Evolutionary conservation across 1,140 invertebrate species (phyloP).

Genomic region (Physella acuta): DNA sequence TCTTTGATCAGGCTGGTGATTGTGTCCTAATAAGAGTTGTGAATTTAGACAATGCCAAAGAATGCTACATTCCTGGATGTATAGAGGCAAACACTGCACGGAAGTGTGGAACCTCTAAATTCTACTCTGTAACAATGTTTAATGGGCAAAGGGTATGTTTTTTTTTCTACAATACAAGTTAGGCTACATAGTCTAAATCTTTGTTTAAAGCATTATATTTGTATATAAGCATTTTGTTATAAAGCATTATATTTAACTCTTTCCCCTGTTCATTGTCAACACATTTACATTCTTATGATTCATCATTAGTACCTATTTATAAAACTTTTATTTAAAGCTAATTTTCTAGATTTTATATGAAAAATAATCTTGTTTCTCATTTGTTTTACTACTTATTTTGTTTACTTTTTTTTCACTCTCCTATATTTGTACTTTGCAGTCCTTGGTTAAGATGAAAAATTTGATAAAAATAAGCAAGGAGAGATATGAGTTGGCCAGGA

Average conservation of each 20-base stretch:
- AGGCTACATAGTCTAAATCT: no score
- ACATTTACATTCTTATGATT: no score
- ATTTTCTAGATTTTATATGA: background rate
- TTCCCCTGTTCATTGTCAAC: no score
- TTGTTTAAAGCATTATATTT: no score
- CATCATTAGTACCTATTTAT: background rate
- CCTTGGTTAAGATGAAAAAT: conserved; percentile 35
- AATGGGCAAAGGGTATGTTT: conserved; percentile 41
- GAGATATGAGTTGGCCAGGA: conserved; percentile 37
- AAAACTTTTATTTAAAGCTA: background rate
- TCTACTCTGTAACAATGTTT: conserved; percentile 45
- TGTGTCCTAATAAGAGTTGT: conserved; percentile 42
- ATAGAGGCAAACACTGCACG: conserved; percentile 34
- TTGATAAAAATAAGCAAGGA: conserved; percentile 48
- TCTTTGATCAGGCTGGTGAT: conserved; percentile 41
- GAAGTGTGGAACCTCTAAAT: conserved; percentile 30
- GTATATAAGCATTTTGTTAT: no score
- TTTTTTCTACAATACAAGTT: no score
- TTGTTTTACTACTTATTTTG: background rate
- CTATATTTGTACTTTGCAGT: conserved; percentile 30
- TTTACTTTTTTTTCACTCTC: background rate
- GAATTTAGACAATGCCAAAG: conserved; percentile 26
- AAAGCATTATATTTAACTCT: no score
- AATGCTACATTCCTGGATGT: conserved; percentile 46
- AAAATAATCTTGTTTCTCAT: background rate